Evolutionary conservation across 2,113 vertebrate genomes (phyloP).

Genomic region (Peucedramus taeniatus): DNA sequence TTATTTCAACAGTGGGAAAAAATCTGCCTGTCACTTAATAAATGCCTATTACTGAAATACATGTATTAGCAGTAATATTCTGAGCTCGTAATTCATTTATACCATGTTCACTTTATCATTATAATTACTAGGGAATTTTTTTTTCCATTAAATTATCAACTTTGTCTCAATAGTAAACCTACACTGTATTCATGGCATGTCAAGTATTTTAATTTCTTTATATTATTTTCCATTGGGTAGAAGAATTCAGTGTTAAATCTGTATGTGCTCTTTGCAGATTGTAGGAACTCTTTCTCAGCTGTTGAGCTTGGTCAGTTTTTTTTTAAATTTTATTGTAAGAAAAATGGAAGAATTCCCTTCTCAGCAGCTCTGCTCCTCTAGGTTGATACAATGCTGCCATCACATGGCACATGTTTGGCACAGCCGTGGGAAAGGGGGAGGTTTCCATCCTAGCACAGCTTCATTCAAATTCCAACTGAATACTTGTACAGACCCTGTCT

Average conservation of each 20-base stretch:
- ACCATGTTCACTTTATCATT: not conserved
- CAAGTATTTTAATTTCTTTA: not conserved
- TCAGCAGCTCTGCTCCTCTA: not conserved
- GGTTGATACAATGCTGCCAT: constrained; percentile 68
- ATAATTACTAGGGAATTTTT: not conserved
- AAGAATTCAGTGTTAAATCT: not conserved
- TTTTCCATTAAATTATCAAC: not conserved
- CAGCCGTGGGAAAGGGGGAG: fast-evolving
- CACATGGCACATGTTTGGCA: not conserved
- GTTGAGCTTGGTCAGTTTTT: not conserved
- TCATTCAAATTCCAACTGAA: not conserved
- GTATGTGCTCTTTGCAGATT: not conserved
- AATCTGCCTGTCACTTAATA: not conserved
- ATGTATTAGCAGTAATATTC: not conserved
- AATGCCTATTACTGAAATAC: not conserved
- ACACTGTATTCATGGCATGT: not conserved
- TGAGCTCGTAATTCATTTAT: not conserved
- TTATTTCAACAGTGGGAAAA: constrained; percentile 7
- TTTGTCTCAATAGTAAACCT: not conserved
- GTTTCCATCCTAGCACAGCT: not conserved
- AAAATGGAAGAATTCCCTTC: not conserved
- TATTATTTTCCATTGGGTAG: not conserved
- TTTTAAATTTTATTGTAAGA: not conserved
- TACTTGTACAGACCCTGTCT: not conserved
- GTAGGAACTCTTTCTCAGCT: not conserved